Percentiles rank a stretch among this genome's conserved stretches.
These are phyloP conservation scores for Pteruthius melanotis DNA, from an alignment of 2,113 vertebrate species.

Conservation along the genomic window DNA sequence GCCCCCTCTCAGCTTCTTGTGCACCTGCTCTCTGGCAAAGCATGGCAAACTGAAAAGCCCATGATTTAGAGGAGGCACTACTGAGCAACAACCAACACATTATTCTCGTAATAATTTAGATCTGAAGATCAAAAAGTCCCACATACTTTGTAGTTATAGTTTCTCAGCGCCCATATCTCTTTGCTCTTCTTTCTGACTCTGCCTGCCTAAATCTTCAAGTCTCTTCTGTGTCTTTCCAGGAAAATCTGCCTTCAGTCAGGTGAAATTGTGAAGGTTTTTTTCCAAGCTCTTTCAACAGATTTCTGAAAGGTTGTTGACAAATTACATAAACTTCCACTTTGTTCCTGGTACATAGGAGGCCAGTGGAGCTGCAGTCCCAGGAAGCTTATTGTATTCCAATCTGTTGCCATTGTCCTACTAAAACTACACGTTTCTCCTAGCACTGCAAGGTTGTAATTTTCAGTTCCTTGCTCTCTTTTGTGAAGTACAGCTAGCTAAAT, in stretches of 20 bases:
- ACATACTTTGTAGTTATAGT: neutral
- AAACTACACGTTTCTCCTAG: neutral
- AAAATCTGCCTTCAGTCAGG: neutral
- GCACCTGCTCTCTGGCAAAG: neutral
- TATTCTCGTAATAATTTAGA: neutral
- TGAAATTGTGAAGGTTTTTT: neutral
- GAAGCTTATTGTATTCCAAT: neutral
- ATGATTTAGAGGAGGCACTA: neutral
- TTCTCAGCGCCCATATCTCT: neutral
- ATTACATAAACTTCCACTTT: neutral
- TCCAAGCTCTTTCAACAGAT: neutral
- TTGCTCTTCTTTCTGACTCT: neutral
- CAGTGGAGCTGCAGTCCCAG: neutral
- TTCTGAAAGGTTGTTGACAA: neutral
- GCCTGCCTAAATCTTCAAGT: neutral
- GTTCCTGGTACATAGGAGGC: neutral
- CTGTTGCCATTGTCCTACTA: neutral
- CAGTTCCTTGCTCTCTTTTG: neutral
- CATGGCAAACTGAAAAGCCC: neutral
- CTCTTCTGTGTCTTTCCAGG: neutral
- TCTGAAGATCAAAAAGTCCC: neutral
- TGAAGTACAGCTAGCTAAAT: neutral
- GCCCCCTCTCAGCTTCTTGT: neutral
- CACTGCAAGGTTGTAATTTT: neutral
- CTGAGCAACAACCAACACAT: neutral